Evolutionary conservation across 2,888 invertebrate genomes (phyloP).

Genomic region (Nymphalis c-album): DNA sequence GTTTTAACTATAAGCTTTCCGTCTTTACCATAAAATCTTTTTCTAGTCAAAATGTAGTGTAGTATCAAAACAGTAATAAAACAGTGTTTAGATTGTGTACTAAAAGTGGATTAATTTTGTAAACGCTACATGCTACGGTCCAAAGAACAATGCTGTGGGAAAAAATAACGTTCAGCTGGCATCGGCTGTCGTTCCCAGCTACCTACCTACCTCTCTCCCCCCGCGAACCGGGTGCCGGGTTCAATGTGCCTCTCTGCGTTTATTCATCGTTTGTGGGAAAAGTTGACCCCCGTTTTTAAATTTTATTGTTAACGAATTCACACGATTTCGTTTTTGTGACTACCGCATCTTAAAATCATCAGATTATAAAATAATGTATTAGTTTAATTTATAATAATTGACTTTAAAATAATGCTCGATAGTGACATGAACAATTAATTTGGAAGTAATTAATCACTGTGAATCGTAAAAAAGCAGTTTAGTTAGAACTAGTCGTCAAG

Average conservation of each 20-base stretch:
- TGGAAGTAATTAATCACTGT: background rate
- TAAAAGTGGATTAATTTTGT: constrained; percentile 39
- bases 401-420: constrained; percentile 17
- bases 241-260: constrained; percentile 80
- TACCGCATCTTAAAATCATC: constrained; percentile 64
- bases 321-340: constrained; percentile 67
- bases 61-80: constrained; percentile 44
- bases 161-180: constrained; percentile 83
- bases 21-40: constrained; percentile 58
- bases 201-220: constrained; percentile 76
- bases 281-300: constrained; percentile 79
- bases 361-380: constrained; percentile 31
- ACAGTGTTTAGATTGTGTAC: constrained; percentile 54
- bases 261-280: constrained; percentile 82
- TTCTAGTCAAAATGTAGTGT: constrained; percentile 68
- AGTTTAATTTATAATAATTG: background rate
- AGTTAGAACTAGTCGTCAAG: constrained; percentile 56
- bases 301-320: constrained; percentile 80
- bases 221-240: constrained; percentile 77
- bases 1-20: constrained; percentile 47
- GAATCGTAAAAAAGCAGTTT: constrained; percentile 12
- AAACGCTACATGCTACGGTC: constrained; percentile 70
- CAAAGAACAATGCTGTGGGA: constrained; percentile 82
- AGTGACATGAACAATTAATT: constrained; percentile 23
- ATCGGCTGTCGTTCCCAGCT: constrained; percentile 80